Base-by-base conservation (phyloP, 2,113 vertebrate genomes). In the Pterocles burchelli region DNA sequence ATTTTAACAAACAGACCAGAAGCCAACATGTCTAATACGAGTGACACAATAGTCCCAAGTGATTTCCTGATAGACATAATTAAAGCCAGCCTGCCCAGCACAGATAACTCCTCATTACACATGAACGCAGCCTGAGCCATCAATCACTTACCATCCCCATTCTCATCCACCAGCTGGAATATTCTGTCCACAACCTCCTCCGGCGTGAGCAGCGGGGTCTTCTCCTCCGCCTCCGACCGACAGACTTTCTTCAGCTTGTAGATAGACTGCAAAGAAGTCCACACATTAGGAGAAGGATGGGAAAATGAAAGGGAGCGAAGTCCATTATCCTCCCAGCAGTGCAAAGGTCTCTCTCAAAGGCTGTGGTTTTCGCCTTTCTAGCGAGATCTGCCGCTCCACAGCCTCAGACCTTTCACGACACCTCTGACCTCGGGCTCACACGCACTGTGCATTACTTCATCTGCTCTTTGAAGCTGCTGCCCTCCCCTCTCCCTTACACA, bases 121-220 rank as follows among this genome's bases (percentile, higher is more conserved):
- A 59, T 7, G 17, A 82, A 17, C 41, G 20, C 77, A 26, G 18
- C 13, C 72, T 8, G 63, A 46, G 73, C 25, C 54, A 25, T 6
- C 21, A 2, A 28, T 38, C 95, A 92, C 97, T 97, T 96, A 99
- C 99, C 99, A 48, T 99, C 99, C 96, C 99, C 98, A 4, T 99
- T 99, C 97, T 99, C 99, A 95, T 99, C 99, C 97, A 99, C 99
- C 92, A 99, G 95, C 91, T 99, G 98, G 91, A 99, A 99, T 98
- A 99, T 99, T 95, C 99, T 98, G 95, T 99, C 99, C 93, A 99
- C 99, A 46, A 99, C 99, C 97, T 99, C 98, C 96, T 99, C 99
- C 0, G 99, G 99, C 0, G 98, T 98, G 80, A 99, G 98, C 86
- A 99, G 75, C 16, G 98, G 98, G 62, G 97, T 98, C 24, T 98